These are phyloP conservation scores for Drosophila nebulosa DNA, from an alignment of 1,140 invertebrate genomes.

Conservation along the genomic window DNA sequence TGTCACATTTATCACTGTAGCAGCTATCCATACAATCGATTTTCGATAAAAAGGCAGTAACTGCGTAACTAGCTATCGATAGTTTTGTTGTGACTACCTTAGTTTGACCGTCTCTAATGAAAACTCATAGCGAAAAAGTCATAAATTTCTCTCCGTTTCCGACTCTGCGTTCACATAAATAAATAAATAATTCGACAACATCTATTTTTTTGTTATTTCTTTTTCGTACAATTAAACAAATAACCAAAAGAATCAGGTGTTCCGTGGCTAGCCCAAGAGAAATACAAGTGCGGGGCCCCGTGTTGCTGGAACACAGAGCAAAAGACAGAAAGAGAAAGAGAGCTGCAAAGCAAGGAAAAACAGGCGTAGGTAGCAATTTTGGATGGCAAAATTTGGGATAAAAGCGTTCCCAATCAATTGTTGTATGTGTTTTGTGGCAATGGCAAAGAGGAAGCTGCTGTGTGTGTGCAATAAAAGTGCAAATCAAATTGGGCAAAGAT, in stretches of 20 bases:
- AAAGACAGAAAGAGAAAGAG: conserved; percentile 14
- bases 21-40: not conserved
- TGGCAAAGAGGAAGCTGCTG: not conserved
- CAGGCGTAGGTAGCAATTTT: conserved; percentile 29
- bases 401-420: not conserved
- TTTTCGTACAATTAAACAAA: conserved; percentile 11
- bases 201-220: not conserved
- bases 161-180: not conserved
- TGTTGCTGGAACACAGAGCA: conserved; percentile 23
- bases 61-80: not conserved
- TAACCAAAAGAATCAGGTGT: conserved; percentile 26
- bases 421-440: not conserved
- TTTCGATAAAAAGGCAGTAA: not conserved
- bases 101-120: not conserved
- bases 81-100: not conserved
- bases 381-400: conserved; percentile 19
- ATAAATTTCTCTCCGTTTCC: not conserved
- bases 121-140: not conserved
- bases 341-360: conserved; percentile 14
- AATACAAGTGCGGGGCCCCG: conserved; percentile 25
- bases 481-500: not conserved
- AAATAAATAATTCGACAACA: not conserved
- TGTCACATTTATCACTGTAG: no score
- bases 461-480: no score
- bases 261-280: conserved; percentile 12